phyloP scores from a whole-genome alignment of 2,888 invertebrate genomes.

The Spilarctia lutea region DNA sequence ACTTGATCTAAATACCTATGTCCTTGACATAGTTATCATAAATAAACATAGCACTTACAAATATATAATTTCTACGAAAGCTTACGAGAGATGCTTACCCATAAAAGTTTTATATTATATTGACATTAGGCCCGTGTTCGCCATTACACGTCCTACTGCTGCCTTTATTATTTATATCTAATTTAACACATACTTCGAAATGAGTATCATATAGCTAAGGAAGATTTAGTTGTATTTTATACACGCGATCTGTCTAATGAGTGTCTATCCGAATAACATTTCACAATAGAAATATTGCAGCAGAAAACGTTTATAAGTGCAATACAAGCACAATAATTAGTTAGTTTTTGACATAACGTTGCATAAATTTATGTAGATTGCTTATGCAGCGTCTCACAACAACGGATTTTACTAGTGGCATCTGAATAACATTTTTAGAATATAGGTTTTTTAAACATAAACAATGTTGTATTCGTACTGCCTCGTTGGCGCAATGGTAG shows the following conservation, averaged over 20 bases:
- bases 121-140: neutral
- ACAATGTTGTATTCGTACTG: neutral
- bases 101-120: neutral
- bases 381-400: neutral
- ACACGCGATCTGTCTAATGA: neutral
- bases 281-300: neutral
- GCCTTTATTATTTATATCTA: neutral
- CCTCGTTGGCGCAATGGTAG: too few species aligned
- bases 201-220: neutral
- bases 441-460: neutral
- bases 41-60: neutral
- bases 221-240: neutral
- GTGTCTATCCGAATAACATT: neutral
- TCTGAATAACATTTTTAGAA: neutral
- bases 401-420: neutral
- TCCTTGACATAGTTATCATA: constrained; percentile 10
- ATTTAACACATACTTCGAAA: neutral
- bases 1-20: constrained; percentile 10
- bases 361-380: constrained; percentile 1
- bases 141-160: neutral
- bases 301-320: neutral
- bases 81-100: neutral
- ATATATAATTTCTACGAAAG: neutral
- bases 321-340: neutral
- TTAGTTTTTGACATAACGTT: neutral